Base-by-base conservation (phyloP, 2,113 vertebrate genomes). In the Delphinus delphis region DNA sequence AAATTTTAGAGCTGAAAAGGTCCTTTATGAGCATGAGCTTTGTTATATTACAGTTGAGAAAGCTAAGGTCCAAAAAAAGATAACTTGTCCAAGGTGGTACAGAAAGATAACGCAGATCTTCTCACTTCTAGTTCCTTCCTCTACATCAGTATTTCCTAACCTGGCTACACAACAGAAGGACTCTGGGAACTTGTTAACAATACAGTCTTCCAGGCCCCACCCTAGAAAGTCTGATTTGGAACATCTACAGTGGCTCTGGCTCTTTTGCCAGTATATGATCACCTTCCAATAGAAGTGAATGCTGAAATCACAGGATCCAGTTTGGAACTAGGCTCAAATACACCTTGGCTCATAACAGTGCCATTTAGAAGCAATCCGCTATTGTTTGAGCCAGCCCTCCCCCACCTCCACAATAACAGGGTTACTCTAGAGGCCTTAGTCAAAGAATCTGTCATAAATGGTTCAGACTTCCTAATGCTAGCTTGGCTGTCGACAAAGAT, bases 371-470 rank as follows among this genome's bases (percentile, higher is more conserved):
- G 74, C 47, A 95, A 86, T 4, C 23, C 4, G 17, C 79, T 89
- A 31, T 65, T 89, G 12, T 92, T 31, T 62, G 25, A 93, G 41
- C 58, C 50, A 81, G 63, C 4, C 15, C 28, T 73, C 50, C 33
- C 26, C 25, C 3, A 28, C 3, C 36, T 8, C 8, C 10, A 76
- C 5, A 53, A 38, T 55, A 74, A 67, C 3, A 81, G 60, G 18
- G 38, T 68, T 96, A 85, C 79, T 83, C 41, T 76, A 79, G 58
- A 47, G 41, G n/a, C 17, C 31, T 90, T 73, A 87, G 2, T 67
- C 58, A 79, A 95, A 95, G 13, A 14, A 88, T 53, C 25, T 85
- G n/a, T 92, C 53, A 82, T 81, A 95, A 85, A 95, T 53, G 68
- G 53, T 82, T 94, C 47, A 55, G 50, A 92, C 18, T 76, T 73